phyloP scores from a whole-genome alignment of 2,888 invertebrate species.

The Ophioninae sp. region DNA sequence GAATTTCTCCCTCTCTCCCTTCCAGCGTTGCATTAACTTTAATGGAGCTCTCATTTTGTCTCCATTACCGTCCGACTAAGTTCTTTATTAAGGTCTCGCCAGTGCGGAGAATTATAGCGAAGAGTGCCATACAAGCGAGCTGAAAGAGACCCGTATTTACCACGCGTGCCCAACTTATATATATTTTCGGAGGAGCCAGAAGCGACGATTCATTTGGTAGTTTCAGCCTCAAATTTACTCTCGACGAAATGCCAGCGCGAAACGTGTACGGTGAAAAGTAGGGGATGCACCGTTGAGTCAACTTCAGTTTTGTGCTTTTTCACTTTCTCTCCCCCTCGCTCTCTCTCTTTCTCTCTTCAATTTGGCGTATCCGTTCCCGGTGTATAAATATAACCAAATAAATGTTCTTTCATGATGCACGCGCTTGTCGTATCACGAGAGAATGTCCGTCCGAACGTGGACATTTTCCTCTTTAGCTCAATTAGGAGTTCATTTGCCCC shows the following conservation, averaged over 20 bases:
- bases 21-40: slow-evolving; percentile 56
- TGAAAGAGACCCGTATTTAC: slow-evolving; percentile 11
- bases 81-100: slow-evolving; percentile 60
- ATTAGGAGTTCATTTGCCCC: slow-evolving; percentile 5
- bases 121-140: slow-evolving; percentile 51
- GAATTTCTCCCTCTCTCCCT: slow-evolving; percentile 3
- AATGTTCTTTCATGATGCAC: slow-evolving; percentile 36
- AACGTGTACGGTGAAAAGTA: neutral
- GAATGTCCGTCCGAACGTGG: slow-evolving; percentile 16
- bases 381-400: slow-evolving; percentile 53
- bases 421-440: neutral
- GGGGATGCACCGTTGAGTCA: neutral
- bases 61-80: slow-evolving; percentile 60
- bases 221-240: slow-evolving; percentile 53
- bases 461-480: slow-evolving; percentile 19
- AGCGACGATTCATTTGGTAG: slow-evolving; percentile 58
- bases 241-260: neutral
- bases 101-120: slow-evolving; percentile 55
- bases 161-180: slow-evolving; percentile 2
- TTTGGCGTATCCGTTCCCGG: slow-evolving; percentile 1
- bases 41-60: slow-evolving; percentile 64
- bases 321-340: neutral
- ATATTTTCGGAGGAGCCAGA: slow-evolving; percentile 25
- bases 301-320: neutral
- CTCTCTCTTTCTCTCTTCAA: slow-evolving; percentile 8